Evolutionary conservation across 2,113 vertebrate genomes (phyloP), one percentile per base, ranked within the genome.

Genomic region (Pholis gunnellus): DNA sequence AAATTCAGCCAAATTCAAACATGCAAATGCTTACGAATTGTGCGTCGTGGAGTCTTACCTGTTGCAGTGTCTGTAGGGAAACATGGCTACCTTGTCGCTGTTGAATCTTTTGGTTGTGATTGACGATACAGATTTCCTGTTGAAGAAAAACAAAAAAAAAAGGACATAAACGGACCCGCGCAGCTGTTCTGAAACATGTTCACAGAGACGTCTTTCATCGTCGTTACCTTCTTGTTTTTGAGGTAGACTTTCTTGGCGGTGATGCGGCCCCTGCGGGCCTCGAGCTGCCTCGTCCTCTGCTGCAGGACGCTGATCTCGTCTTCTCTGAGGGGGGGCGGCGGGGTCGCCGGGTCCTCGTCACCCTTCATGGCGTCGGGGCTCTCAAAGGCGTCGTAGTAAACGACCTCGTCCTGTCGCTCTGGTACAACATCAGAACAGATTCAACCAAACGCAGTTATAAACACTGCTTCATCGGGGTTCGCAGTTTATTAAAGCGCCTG

Each of bases 201-300:
- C 9, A 22, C 36, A 27, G 56, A 42, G 4, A 5, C 0, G n/a
- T 36, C 54, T 36, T 36, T 56, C 25, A 61, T 6, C 48, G 0
- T 14, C 8, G 0, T 34, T 81, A 97, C 98, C 97, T 99, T 99
- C 94, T 99, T 99, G 92, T 97, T 99, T 95, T 97, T 98, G 96
- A 99, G 98, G 97, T 99, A 99, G 96, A 97, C 97, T 94, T 97
- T 99, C 95, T 99, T 99, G 91, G 98, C 96, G 48, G 97, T 98
- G 95, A 99, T 99, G 72, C 97, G 97, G 22, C 98, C 98, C 74
- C 98, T 94, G 31, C 96, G 96, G 70, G 98, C 97, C 95, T 99
- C 98, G 38, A 99, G 95, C 91, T 99, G 98, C 29, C 98, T 96
- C 0, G 96, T 96, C 93, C 96, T 97, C 91, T 97, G 97, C 83